Percentiles rank a stretch among this genome's conserved stretches.
Evolutionary conservation across 2,888 invertebrate genomes (phyloP).

Genomic region (Andricus curvator): DNA sequence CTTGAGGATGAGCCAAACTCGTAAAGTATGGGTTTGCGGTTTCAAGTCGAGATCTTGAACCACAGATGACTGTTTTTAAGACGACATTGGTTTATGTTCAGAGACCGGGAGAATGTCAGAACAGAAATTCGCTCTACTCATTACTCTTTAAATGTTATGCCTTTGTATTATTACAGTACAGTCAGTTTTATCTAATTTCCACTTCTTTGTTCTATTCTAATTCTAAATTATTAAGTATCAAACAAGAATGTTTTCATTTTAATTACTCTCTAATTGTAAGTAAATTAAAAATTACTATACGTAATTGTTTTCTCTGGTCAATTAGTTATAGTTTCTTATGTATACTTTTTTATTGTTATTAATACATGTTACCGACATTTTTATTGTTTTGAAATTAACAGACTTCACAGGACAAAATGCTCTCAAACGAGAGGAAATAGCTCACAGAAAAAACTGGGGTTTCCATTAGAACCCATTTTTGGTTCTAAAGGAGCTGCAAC

Average conservation of each 20-base stretch:
- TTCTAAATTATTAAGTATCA: background rate
- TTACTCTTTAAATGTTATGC: conserved; percentile 5
- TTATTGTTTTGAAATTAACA: background rate
- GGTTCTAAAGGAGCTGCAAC: no score
- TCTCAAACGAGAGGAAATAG: no score
- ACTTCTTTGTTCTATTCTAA: background rate
- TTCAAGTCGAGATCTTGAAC: conserved; percentile 28
- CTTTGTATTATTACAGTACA: background rate
- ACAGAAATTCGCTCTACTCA: conserved; percentile 14
- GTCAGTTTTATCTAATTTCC: background rate
- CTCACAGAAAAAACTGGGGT: no score
- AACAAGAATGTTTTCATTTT: background rate
- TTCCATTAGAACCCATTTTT: no score
- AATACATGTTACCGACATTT: no score
- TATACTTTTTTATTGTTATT: no score
- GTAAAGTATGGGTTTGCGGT: conserved; percentile 39
- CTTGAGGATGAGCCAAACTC: conserved; percentile 32
- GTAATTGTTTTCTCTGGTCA: background rate
- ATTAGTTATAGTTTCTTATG: background rate
- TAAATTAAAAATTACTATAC: background rate
- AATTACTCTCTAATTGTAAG: background rate
- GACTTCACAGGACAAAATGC: no score
- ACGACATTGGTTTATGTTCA: conserved; percentile 30
- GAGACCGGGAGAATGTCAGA: conserved; percentile 7
- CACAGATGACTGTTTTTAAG: conserved; percentile 38